A percentile compares a stretch with the other conserved stretches of the same genome.
phyloP scores from a whole-genome alignment of 2,888 invertebrate genomes.

The Phyto melanocephala region DNA sequence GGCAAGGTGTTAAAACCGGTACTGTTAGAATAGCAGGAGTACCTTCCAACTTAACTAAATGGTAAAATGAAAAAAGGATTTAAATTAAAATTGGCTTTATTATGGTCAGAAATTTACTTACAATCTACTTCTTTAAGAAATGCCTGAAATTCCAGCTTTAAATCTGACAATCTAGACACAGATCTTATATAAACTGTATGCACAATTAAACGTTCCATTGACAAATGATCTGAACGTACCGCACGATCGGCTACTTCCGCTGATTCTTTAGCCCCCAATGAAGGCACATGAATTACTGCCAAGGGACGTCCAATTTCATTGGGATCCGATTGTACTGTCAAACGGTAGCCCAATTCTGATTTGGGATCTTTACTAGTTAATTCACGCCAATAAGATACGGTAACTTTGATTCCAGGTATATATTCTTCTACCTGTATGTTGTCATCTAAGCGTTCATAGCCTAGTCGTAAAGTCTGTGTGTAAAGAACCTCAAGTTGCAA shows the following conservation, averaged over 20 bases:
- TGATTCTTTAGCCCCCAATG: conserved; percentile 78
- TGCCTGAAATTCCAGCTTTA: conserved; percentile 83
- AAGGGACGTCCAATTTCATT: conserved; percentile 88
- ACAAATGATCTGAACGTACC: conserved; percentile 93
- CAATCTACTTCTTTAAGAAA: conserved; percentile 85
- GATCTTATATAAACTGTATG: conserved; percentile 97
- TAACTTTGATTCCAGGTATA: conserved; percentile 90
- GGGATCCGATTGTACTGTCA: conserved; percentile 93
- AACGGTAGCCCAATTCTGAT: conserved; percentile 91
- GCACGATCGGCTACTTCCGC: conserved; percentile 87
- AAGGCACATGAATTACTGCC: conserved; percentile 84
- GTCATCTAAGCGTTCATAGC: conserved; percentile 91
- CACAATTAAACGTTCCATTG: conserved; percentile 95
- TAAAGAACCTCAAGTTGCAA: conserved; percentile 94
- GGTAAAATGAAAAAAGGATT: conserved; percentile 63
- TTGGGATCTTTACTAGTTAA: conserved; percentile 83
- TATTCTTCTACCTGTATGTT: conserved; percentile 95
- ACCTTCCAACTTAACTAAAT: conserved; percentile 89
- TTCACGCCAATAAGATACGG: conserved; percentile 95
- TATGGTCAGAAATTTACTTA: conserved; percentile 79
- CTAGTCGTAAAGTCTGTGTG: conserved; percentile 92
- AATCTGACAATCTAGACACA: conserved; percentile 88
- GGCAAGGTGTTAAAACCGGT: conserved; percentile 92
- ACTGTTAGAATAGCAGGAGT: conserved; percentile 95
- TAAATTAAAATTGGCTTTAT: neutral